phyloP scores from a whole-genome alignment of 2,113 vertebrate genomes.

The Stigmatopora nigra region DNA sequence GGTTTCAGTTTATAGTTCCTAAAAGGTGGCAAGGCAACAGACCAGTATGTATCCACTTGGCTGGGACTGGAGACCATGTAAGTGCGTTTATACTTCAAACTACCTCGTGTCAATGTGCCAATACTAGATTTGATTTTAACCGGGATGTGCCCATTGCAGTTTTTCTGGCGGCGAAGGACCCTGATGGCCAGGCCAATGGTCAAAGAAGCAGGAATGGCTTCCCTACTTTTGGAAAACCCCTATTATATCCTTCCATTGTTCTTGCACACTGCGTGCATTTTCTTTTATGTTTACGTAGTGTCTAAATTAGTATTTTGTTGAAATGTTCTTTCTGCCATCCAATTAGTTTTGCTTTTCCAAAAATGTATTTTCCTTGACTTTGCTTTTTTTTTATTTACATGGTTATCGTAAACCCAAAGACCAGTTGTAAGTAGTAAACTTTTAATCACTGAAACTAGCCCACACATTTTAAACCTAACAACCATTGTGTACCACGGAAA shows the following conservation, averaged over 20 bases:
- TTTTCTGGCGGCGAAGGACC: conserved; percentile 90
- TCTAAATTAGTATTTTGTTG: background rate
- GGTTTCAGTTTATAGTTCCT: conserved; percentile 93
- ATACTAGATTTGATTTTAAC: background rate
- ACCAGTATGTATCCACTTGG: conserved; percentile 93
- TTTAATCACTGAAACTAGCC: background rate
- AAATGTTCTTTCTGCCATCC: background rate
- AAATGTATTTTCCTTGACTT: conserved; percentile 74
- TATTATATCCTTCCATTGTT: conserved; percentile 90
- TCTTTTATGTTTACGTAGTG: background rate
- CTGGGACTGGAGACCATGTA: conserved; percentile 96
- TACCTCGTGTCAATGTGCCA: background rate
- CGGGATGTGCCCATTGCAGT: conserved; percentile 60
- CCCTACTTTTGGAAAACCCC: conserved; percentile 90
- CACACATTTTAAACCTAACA: background rate
- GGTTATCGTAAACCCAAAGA: conserved; percentile 96
- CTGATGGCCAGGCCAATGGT: conserved; percentile 97
- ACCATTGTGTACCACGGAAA: background rate
- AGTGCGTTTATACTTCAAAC: conserved; percentile 42
- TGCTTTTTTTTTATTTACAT: conserved; percentile 66
- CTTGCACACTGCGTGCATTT: background rate
- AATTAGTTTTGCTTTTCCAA: background rate
- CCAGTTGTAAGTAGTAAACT: conserved; percentile 82
- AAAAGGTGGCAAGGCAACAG: conserved; percentile 84
- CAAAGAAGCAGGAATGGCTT: conserved; percentile 92